A percentile compares a stretch with the other conserved stretches of the same genome.
These are phyloP conservation scores for Cynocephalus volans DNA, from an alignment of 2,113 vertebrate genomes.

Conservation along the genomic window DNA sequence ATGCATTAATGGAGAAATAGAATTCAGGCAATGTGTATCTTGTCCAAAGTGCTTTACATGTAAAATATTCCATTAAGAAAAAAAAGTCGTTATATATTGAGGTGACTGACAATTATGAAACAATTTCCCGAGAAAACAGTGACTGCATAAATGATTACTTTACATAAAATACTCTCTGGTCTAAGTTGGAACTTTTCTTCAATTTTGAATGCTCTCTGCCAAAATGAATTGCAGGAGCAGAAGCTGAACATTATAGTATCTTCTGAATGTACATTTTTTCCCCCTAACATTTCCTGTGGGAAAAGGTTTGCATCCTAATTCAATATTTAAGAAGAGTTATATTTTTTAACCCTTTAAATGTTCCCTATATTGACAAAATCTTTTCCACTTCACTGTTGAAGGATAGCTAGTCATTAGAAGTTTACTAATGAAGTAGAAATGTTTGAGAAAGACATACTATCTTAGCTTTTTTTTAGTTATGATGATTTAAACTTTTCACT, in stretches of 20 bases:
- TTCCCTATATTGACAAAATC: constrained; percentile 26
- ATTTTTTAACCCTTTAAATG: background rate
- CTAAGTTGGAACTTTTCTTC: constrained; percentile 18
- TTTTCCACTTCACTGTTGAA: constrained; percentile 13
- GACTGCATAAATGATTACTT: background rate
- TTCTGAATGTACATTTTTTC: constrained; percentile 8
- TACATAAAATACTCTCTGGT: constrained; percentile 3
- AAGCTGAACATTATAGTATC: background rate
- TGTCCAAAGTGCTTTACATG: constrained; percentile 50
- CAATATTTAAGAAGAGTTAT: background rate
- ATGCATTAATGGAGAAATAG: background rate
- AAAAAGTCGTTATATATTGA: background rate
- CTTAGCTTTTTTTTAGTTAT: background rate
- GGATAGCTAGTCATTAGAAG: background rate
- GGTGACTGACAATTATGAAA: constrained; percentile 28
- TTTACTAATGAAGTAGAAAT: background rate
- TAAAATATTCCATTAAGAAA: constrained; percentile 63
- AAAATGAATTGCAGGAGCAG: constrained; percentile 29
- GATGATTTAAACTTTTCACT: background rate
- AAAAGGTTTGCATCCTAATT: background rate
- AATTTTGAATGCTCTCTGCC: constrained; percentile 57
- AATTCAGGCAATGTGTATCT: background rate
- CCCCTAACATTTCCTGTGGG: background rate
- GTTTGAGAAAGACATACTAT: background rate
- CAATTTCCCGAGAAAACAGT: constrained; percentile 52